Evolutionary conservation across 1,140 invertebrate genomes (phyloP), one percentile per base, ranked within the genome.

Genomic region (Ericerus pela): DNA sequence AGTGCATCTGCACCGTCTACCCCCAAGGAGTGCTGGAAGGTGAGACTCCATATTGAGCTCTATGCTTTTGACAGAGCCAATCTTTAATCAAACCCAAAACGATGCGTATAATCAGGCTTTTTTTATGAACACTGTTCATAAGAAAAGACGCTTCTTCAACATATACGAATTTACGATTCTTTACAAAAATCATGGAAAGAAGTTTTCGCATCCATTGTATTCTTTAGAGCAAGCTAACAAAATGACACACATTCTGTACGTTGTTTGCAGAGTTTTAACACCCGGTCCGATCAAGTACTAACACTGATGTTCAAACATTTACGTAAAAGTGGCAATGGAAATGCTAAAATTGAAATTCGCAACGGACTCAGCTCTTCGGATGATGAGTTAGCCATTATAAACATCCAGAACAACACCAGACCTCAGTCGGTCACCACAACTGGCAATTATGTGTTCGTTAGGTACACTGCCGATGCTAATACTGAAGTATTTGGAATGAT

Each of bases 371-470:
- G 78, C 55, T 65, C 71, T 1, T 75, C 75, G 54, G 81, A 86
- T 59, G 80, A 80, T 58, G 63, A 88, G 24, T 63, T 91, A 8
- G 77, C 80, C 1, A 69, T 68, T 1, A 79, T 88, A 62, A 69
- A 67, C 55, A 75, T 88, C 22, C 73, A 77, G 59, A 94, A 94
- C 67, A 76, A 76, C 31, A 90, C 88, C 0, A 73, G 85, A 59
- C 85, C 86, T 0, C 87, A 92, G 66, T 89, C 87, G 65, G 75
- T 92, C 1, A 84, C 84, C 0, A 83, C 82, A 0, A 84, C 80
- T 0, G 71, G 76, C 52, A 82, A 85, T 58, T 78, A 82, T 68
- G 76, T 92, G 62, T 86, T 78, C 62, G 74, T 93, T 0, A 76
- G 78, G 62, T 90, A 85, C 62, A 72, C 66, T 12, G 84, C 85